A percentile compares a stretch with the other conserved stretches of the same genome.
phyloP scores from a whole-genome alignment of 2,113 vertebrate genomes.

The Stercorarius parasiticus region DNA sequence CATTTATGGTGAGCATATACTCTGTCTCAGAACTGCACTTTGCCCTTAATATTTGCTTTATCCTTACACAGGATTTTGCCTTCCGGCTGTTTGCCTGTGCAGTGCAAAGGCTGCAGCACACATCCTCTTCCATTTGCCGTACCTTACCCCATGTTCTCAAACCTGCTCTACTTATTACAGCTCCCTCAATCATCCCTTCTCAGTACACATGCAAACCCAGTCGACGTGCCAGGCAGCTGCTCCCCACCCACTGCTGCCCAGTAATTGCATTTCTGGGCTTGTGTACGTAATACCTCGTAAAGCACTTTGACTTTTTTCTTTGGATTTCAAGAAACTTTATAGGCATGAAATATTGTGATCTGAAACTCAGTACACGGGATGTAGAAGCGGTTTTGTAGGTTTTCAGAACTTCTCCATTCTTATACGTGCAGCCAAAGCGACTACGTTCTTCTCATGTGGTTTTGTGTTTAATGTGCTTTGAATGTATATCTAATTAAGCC shows the following conservation, averaged over 20 bases:
- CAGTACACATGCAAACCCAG: not conserved
- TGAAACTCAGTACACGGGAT: not conserved
- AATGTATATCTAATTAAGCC: not conserved
- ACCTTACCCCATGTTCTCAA: not conserved
- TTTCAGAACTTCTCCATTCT: not conserved
- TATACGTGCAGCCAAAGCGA: not conserved
- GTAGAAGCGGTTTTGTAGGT: not conserved
- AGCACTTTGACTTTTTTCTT: not conserved
- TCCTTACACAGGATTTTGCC: not conserved
- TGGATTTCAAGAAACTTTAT: not conserved
- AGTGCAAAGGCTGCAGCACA: not conserved
- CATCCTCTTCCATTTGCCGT: not conserved
- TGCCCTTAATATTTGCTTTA: conserved; percentile 3
- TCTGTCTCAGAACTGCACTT: not conserved
- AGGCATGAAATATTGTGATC: not conserved
- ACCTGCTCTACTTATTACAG: not conserved
- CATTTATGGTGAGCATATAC: not conserved
- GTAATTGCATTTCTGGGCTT: not conserved
- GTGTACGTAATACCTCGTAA: not conserved
- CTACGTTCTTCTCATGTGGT: not conserved
- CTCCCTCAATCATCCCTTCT: not conserved
- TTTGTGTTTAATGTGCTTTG: not conserved
- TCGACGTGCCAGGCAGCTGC: not conserved
- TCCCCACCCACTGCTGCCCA: not conserved
- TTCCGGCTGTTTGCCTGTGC: not conserved